phyloP scores from a whole-genome alignment of 2,888 invertebrate species.

The Drosophila vallismaia region DNA sequence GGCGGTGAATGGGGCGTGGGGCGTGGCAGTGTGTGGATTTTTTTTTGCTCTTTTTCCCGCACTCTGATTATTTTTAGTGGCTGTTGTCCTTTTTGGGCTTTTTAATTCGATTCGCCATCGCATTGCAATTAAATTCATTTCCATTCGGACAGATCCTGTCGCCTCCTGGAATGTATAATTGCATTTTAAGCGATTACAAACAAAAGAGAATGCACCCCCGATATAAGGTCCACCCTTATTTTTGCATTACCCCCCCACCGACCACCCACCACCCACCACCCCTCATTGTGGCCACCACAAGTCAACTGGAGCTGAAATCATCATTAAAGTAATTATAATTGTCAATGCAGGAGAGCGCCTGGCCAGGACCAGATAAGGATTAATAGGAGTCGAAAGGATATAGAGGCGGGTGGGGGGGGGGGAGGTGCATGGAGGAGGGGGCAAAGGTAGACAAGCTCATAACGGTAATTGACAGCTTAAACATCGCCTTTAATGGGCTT shows the following conservation, averaged over 20 bases:
- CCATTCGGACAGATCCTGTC: constrained; percentile 14
- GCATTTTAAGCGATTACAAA: constrained; percentile 69
- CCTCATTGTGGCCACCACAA: constrained; percentile 11
- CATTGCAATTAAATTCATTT: constrained; percentile 72
- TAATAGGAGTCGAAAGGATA: not conserved
- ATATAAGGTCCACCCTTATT: constrained; percentile 3
- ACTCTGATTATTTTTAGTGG: not conserved
- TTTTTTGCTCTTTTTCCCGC: constrained; percentile 5
- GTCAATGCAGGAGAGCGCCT: constrained; percentile 42
- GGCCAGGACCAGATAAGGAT: constrained; percentile 19
- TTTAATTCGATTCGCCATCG: constrained; percentile 66
- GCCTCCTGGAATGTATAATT: constrained; percentile 53
- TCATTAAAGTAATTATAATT: constrained; percentile 73
- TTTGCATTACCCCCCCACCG: not conserved
- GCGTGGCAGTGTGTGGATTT: not conserved
- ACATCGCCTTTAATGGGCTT: not conserved
- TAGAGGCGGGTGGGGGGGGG: not conserved
- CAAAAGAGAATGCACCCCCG: constrained; percentile 44
- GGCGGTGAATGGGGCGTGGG: too few species aligned
- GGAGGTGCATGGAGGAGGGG: not conserved
- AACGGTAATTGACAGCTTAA: constrained; percentile 12
- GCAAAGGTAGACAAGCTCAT: constrained; percentile 9
- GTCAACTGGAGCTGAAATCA: constrained; percentile 55
- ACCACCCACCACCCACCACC: too few species aligned
- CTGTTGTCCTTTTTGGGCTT: constrained; percentile 8